Base-by-base conservation (phyloP, 2,888 invertebrate genomes). In the Leptinotarsa tumamoca region DNA sequence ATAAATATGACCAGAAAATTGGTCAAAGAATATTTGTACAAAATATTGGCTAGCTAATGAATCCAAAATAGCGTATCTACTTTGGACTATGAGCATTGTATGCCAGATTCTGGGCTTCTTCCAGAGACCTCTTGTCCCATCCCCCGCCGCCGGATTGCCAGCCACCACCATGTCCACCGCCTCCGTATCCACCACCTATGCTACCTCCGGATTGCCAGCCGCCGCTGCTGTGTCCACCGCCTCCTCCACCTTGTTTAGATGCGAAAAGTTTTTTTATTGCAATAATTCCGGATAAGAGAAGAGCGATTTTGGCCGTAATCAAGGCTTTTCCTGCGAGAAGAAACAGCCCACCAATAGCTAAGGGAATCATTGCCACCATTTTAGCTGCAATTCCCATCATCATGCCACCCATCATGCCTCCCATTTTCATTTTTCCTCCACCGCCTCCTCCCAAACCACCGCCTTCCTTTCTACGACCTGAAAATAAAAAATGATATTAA, bases 351-450 rank as follows among this genome's bases (percentile, higher is more conserved):
- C 95, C 95, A 83, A 96, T 94, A 10, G 94, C 95, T 4, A 96
- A 86, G 0, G 96, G 96, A 43, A 95, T 91, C 90, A 96, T 89
- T 3, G 95, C 94, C 23, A 94, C 93, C 92, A 95, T 92, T 88
- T 96, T 96, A 92, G 95, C 95, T 4, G 93, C 94, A 80, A 94
- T 92, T 7, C 95, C 95, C 94, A 95, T 95, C 93, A 95, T 95
- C 95, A 96, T 95, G 92, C 95, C 95, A 52, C 94, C 92, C 95
- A 96, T 95, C 95, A 95, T 95, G 84, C 95, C 95, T 91, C 95
- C 95, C 94, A 95, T 95, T n/a, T 80, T 81, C 3, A 80, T 80
- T 58, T 95, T 95, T 43, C 80, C 78, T 15, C 82, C 82, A 61
- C 83, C 81, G 84, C 95, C 94, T 1, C 82, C 80, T 10, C 43